Conservation (phyloP, 2,113 vertebrate species). For the Chrysochloris asiatica region DNA sequence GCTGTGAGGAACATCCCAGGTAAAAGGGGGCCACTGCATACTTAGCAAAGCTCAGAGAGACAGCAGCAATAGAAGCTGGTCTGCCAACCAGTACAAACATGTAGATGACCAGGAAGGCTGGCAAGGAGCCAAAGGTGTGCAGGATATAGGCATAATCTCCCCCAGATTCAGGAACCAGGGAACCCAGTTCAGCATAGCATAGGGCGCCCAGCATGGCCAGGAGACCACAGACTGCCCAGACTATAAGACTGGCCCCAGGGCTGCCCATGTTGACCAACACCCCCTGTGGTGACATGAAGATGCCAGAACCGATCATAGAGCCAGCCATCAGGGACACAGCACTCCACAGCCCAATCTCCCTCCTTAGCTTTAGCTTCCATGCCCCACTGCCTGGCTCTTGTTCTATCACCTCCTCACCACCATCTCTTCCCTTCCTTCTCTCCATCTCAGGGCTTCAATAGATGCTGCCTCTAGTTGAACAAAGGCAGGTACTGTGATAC, state of each 20-base stretch:
- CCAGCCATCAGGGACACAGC: slow-evolving; percentile 86
- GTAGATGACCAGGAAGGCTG: slow-evolving; percentile 87
- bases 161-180: slow-evolving; percentile 88
- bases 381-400: background rate
- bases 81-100: slow-evolving; percentile 85
- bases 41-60: slow-evolving; percentile 88
- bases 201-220: slow-evolving; percentile 86
- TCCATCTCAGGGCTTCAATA: slow-evolving; percentile 56
- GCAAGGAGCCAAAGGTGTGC: slow-evolving; percentile 86
- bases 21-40: slow-evolving; percentile 86
- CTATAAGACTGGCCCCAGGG: slow-evolving; percentile 87
- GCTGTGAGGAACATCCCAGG: slow-evolving; percentile 81
- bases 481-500: background rate
- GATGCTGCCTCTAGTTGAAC: background rate
- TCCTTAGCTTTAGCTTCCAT: slow-evolving; percentile 74
- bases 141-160: slow-evolving; percentile 91
- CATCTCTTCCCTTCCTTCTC: slow-evolving; percentile 56
- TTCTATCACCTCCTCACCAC: background rate
- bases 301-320: slow-evolving; percentile 90
- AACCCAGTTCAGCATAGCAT: slow-evolving; percentile 89
- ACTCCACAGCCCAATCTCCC: slow-evolving; percentile 83
- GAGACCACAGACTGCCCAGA: slow-evolving; percentile 88
- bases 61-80: slow-evolving; percentile 83
- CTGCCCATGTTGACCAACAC: slow-evolving; percentile 86
- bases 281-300: slow-evolving; percentile 88